Evolutionary conservation across 92 coral and sea anemone genomes (phyloP), one percentile per base, ranked within the genome.

Genomic region (Metridium senile): DNA sequence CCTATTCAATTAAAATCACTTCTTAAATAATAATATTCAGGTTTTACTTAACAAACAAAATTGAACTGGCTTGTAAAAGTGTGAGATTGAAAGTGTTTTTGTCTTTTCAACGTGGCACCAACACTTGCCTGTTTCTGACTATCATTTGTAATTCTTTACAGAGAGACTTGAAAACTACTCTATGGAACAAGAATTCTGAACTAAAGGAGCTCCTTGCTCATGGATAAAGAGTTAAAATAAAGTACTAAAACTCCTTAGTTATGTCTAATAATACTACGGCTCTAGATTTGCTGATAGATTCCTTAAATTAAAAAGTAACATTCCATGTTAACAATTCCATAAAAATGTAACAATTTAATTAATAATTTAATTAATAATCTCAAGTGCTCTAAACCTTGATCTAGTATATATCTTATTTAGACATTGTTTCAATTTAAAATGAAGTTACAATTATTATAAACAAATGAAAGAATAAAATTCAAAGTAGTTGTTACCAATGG

Each of bases 201-300:
- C 86, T 59, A 66, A 80, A 62, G 86, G 89, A 70, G 92, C 93
- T 84, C 89, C 89, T 84, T 84, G 89, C 86, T 75, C 68, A 79
- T 70, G 84, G 77, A 66, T 27, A 71, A 68, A 79, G 75, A 79
- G 34, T 52, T 1, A 30, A 17, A 51, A 29, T 62, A 23, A 43
- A 62, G 73, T 33, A 25, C 71, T 66, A 63, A 62, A 65, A 66
- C 62, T 47, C 34, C 79, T 19, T n/a, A 73, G 57, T 20, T 3
- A 10, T 39, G 11, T 63, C 69, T 63, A 28, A 63, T 54, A 22
- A 59, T 59, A 63, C 11, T 63, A 4, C 29, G 1, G 11, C 45
- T 13, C n/a, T 63, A 31, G 39, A 21, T 28, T 30, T 29, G 45
- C 69, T 28, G 17, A 29, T 59, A 59, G 11, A 59, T 22, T 22